Conservation (phyloP, 1,140 invertebrate genomes). For the Nasonia vitripennis region DNA sequence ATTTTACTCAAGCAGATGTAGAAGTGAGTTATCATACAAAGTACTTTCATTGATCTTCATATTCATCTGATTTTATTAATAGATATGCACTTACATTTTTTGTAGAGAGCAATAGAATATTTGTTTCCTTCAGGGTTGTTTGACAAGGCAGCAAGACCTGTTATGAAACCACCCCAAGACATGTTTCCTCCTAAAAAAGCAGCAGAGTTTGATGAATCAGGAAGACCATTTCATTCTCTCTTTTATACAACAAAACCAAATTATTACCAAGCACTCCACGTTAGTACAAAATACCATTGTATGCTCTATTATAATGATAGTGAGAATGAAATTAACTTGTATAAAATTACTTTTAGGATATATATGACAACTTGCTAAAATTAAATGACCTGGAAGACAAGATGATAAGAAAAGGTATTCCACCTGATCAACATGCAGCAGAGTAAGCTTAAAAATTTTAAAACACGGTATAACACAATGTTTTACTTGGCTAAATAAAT, state of each 20-base stretch:
- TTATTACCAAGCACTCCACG: slow-evolving; percentile 89
- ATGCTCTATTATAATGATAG: slow-evolving; percentile 21
- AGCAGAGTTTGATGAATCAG: slow-evolving; percentile 92
- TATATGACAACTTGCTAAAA: slow-evolving; percentile 79
- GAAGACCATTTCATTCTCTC: slow-evolving; percentile 90
- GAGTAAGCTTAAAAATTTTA: slow-evolving; percentile 74
- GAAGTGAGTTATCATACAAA: slow-evolving; percentile 79
- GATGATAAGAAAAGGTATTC: slow-evolving; percentile 78
- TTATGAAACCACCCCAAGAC: slow-evolving; percentile 90
- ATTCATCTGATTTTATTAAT: neutral
- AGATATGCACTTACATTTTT: slow-evolving; percentile 37
- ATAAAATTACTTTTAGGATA: slow-evolving; percentile 63
- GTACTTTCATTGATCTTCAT: slow-evolving; percentile 1
- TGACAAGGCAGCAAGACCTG: slow-evolving; percentile 86
- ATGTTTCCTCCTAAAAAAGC: slow-evolving; percentile 90
- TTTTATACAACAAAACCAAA: slow-evolving; percentile 93
- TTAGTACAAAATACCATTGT: slow-evolving; percentile 70
- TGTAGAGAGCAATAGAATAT: slow-evolving; percentile 90
- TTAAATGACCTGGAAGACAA: slow-evolving; percentile 83
- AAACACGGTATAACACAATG: neutral
- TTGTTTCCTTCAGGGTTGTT: slow-evolving; percentile 94
- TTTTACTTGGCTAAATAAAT: slow-evolving; percentile 42
- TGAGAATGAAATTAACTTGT: neutral
- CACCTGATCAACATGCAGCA: slow-evolving; percentile 76
- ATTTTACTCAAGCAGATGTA: slow-evolving; percentile 91